Evolutionary conservation across 2,797 vertebrate genomes (phyloP).

Genomic region (Lacerta viridis): DNA sequence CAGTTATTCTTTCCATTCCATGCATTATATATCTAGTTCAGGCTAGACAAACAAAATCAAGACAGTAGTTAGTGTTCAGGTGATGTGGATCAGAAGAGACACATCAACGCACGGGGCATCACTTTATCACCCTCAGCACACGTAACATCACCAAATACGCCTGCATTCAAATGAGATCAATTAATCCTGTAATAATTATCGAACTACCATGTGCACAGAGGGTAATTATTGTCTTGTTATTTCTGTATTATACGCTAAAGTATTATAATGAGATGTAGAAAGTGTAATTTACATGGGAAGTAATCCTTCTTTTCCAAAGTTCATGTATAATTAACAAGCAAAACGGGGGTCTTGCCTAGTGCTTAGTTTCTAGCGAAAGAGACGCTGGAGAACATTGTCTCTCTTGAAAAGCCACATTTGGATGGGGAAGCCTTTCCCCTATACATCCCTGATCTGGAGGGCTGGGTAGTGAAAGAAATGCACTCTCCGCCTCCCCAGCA

Average conservation of each 20-base stretch:
- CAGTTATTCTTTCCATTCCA: constrained; percentile 72
- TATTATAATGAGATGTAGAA: constrained; percentile 8
- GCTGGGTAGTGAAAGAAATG: background rate
- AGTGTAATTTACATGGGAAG: background rate
- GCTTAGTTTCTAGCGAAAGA: background rate
- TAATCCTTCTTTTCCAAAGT: constrained; percentile 35
- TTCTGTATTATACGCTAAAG: constrained; percentile 54
- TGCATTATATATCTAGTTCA: constrained; percentile 71
- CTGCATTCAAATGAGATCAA: constrained; percentile 66
- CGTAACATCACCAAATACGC: constrained; percentile 66
- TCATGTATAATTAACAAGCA: constrained; percentile 28
- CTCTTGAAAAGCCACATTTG: background rate
- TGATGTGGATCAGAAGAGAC: constrained; percentile 74
- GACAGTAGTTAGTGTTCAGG: constrained; percentile 64
- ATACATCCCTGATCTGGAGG: background rate
- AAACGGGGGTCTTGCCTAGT: background rate
- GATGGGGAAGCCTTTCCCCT: background rate
- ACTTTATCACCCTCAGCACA: constrained; percentile 58
- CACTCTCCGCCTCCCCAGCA: background rate
- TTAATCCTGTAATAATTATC: constrained; percentile 69
- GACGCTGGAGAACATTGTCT: too few relatives aligned
- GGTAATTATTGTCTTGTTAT: constrained; percentile 60
- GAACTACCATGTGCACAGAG: constrained; percentile 51
- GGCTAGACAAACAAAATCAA: constrained; percentile 73
- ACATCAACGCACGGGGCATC: constrained; percentile 53